Conservation (phyloP, 2,113 vertebrate species). For the Mustela nigripes region DNA sequence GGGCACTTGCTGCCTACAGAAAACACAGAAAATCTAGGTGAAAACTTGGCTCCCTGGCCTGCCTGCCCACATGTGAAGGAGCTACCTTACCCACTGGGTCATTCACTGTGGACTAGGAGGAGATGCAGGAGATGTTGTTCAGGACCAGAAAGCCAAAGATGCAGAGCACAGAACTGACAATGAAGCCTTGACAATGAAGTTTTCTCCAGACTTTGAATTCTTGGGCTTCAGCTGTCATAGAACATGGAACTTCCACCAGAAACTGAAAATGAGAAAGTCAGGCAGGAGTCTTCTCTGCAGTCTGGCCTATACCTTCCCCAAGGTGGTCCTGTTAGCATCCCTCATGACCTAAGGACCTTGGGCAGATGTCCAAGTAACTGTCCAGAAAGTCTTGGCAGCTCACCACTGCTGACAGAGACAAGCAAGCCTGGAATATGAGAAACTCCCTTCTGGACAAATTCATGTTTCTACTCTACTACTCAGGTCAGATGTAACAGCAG, state of each 20-base stretch:
- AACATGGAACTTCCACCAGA: neutral
- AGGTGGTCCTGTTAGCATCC: constrained; percentile 37
- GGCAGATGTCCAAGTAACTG: constrained; percentile 40
- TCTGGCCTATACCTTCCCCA: constrained; percentile 9
- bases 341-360: constrained; percentile 40
- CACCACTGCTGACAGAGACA: constrained; percentile 24
- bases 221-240: constrained; percentile 42
- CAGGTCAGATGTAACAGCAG: constrained; percentile 46
- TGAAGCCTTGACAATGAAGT: neutral
- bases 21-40: neutral
- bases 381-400: constrained; percentile 25
- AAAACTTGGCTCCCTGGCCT: neutral
- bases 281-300: constrained; percentile 9
- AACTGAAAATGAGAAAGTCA: constrained; percentile 53
- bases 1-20: neutral
- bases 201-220: constrained; percentile 16
- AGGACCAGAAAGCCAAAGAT: neutral
- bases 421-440: constrained; percentile 30
- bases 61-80: neutral
- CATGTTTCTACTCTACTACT: constrained; percentile 17
- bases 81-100: neutral
- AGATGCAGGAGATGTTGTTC: neutral
- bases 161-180: neutral
- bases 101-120: neutral
- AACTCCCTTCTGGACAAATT: constrained; percentile 38